Evolutionary conservation across 2,888 invertebrate genomes (phyloP).

Genomic region (Salticus scenicus): DNA sequence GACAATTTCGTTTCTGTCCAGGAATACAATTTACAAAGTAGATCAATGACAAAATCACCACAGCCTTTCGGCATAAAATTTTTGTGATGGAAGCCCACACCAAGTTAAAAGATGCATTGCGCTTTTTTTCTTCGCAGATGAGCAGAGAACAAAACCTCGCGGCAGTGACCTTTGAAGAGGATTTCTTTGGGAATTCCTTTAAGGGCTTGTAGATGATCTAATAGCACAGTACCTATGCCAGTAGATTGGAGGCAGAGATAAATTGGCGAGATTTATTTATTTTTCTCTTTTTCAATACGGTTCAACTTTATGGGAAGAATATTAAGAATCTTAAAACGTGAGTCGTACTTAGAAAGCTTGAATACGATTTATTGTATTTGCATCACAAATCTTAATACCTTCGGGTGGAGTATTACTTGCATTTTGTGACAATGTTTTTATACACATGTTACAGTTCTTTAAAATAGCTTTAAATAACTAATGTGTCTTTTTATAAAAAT

Average conservation of each 20-base stretch:
- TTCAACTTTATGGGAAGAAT: not conserved
- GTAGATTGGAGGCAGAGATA: not conserved
- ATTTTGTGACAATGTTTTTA: conserved; percentile 1
- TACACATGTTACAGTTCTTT: no score
- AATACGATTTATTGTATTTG: not conserved
- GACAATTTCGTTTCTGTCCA: not conserved
- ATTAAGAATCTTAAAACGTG: not conserved
- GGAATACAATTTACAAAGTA: not conserved
- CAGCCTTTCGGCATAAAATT: not conserved
- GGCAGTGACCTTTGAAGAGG: not conserved
- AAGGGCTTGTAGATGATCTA: not conserved
- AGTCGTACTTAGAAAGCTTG: not conserved
- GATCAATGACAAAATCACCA: not conserved
- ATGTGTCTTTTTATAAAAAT: no score
- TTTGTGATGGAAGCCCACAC: not conserved
- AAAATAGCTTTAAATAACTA: no score
- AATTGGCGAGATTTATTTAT: conserved; percentile 1
- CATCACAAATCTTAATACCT: not conserved
- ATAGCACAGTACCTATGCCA: not conserved
- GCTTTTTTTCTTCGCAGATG: not conserved
- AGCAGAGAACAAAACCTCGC: not conserved
- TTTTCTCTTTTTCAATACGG: not conserved
- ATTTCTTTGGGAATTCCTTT: not conserved
- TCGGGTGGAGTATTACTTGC: not conserved
- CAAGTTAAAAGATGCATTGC: not conserved